Evolutionary conservation across 2,113 vertebrate genomes (phyloP), one percentile per base, ranked within the genome.

Genomic region (Chionis minor): DNA sequence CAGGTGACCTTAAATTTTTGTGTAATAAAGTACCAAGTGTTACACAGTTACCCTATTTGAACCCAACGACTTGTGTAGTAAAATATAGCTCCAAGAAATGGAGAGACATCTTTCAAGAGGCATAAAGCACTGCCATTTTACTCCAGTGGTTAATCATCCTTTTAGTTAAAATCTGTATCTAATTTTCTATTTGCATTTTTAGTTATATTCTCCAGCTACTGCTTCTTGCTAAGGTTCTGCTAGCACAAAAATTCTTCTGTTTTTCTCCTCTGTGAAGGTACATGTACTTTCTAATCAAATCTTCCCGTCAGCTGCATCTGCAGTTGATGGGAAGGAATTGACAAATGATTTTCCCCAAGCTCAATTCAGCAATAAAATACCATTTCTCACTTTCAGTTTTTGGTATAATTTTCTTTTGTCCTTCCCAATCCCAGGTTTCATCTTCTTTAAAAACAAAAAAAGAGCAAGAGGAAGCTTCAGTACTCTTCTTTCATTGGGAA

Each of bases 361-460:
- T 92, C 63, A 95, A 71, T 75, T 86, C 65, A 71, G 55, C 65
- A 91, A 91, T 91, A 89, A 86, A 86, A 88, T 33, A 71, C 6
- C 9, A 63, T 81, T 92, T 87, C 69, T 89, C 35, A 40, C 28
- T 96, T 91, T 71, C 91, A 89, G 56, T 87, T 94, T 89, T 89
- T 91, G 13, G 14, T 92, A 56, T 74, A 4, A 95, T 63, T 91
- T 66, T 92, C 85, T 79, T 90, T 89, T 11, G 10, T 83, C 4
- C 14, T 88, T 92, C 38, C 23, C 20, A 63, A 91, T 90, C 16
- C 40, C 42, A 81, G 24, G 14, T 67, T 74, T 84, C 4, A 1
- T 10, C 22, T 19, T 86, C 63, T 69, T 86, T n/a, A 75, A 59
- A 93, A 90, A 77, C 2, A 3, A 47, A n/a, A 40, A 52, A 67